A percentile compares a stretch with the other conserved stretches of the same genome.
phyloP scores from a whole-genome alignment of 2,113 vertebrate genomes.

The Engystomops pustulosus region DNA sequence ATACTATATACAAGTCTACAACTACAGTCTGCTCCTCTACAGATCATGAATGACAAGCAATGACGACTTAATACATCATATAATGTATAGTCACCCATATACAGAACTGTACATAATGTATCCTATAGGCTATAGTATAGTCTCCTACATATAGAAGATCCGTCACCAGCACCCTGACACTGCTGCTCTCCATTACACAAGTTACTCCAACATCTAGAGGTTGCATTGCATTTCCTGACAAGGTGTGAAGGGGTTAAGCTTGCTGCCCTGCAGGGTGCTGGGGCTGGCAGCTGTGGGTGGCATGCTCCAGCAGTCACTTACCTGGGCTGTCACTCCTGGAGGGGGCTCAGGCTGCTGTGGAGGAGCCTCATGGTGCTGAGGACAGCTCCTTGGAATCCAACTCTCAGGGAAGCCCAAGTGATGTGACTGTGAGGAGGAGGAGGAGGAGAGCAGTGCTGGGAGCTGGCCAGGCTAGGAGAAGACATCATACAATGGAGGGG shows the following conservation, averaged over 20 bases:
- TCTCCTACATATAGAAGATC: too few relatives aligned
- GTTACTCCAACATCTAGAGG: not conserved
- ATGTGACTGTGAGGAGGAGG: not conserved
- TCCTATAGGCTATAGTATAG: too few relatives aligned
- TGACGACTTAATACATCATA: not conserved
- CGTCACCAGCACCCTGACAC: too few relatives aligned
- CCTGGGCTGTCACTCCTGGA: not conserved
- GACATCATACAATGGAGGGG: constrained; percentile 47
- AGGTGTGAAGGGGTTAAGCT: not conserved
- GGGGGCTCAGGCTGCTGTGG: not conserved
- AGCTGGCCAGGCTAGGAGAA: constrained; percentile 41
- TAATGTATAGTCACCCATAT: not conserved
- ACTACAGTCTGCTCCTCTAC: not conserved
- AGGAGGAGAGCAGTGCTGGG: constrained; percentile 26
- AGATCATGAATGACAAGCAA: too few relatives aligned
- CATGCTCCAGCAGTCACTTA: not conserved
- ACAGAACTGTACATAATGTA: too few relatives aligned
- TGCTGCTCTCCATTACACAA: too few relatives aligned
- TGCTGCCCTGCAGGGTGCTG: not conserved
- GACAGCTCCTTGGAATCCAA: constrained; percentile 27
- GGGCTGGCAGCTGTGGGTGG: too few relatives aligned
- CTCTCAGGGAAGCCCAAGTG: constrained; percentile 12
- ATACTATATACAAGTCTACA: not conserved
- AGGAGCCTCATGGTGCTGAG: constrained; percentile 22
- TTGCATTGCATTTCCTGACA: not conserved